Evolutionary conservation across 2,888 invertebrate species (phyloP).

Genomic region (Penaeus monodon): DNA sequence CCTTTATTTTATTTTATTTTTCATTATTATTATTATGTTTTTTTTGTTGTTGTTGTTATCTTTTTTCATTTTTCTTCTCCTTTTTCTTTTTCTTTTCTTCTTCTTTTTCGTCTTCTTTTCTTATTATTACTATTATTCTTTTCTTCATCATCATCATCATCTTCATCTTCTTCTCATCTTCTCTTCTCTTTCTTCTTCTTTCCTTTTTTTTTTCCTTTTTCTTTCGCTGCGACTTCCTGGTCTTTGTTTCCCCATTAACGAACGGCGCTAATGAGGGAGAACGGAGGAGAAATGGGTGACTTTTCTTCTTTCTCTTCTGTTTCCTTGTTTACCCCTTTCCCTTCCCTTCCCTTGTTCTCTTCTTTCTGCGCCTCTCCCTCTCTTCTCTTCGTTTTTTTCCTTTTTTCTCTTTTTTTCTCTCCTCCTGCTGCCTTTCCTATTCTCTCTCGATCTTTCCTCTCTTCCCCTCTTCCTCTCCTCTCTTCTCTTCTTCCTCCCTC

Average conservation of each 20-base stretch:
- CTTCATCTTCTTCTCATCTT: too few species aligned
- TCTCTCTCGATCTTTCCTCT: background rate
- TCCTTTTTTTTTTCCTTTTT: background rate
- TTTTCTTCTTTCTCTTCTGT: background rate
- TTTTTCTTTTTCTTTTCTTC: background rate
- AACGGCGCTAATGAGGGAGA: too few species aligned
- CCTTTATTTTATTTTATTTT: background rate
- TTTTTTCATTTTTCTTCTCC: background rate
- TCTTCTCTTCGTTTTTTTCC: background rate
- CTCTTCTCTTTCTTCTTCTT: background rate
- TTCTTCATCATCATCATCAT: background rate
- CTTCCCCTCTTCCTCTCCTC: background rate
- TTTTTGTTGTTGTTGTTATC: background rate
- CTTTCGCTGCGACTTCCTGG: background rate
- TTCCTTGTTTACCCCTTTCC: background rate
- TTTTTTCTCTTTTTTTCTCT: background rate
- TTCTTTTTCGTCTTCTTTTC: background rate
- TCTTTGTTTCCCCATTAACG: background rate
- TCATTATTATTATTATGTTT: background rate
- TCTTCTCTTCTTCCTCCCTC: background rate
- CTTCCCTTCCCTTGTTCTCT: background rate
- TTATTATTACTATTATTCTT: background rate
- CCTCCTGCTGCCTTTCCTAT: too few species aligned
- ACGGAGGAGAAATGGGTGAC: background rate
- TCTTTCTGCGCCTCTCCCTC: too few species aligned